Base-by-base conservation (phyloP, 2,888 invertebrate species). In the Rhingia campestris region DNA sequence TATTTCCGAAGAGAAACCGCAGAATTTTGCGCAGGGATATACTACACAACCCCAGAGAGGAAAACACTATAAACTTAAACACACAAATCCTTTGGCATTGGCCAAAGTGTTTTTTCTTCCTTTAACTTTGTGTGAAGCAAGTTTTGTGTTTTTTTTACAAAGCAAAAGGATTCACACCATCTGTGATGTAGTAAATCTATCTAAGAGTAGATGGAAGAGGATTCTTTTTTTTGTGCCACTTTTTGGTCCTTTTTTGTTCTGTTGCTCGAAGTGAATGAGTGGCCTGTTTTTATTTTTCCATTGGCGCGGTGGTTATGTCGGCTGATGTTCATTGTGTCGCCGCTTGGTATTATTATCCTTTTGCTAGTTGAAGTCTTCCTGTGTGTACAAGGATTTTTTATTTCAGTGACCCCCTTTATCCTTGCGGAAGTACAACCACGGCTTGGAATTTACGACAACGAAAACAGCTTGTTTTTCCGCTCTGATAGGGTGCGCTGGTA, bases 111-210 rank as follows among this genome's bases (percentile, higher is more conserved):
- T 66, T 74, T 75, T 56, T 76, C 58, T 76, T 66, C 6, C 39
- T 64, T 81, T 53, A 66, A 56, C 51, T 73, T 69, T 63, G 14
- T n/a, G 3, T 51, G n/a, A 4, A 7, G 4, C 22, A 22, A 22
- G 22, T 22, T 41, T 47, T 53, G 33, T 47, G 4, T 12, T 39
- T 35, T 37, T 73, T 63, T 7, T 14, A 10, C 39, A 41, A 59
- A 69, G 72, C 72, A 77, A 73, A 61, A 74, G 66, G 66, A 72
- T 84, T 84, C 84, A 80, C 84, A 80, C 75, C 80, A 84, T 84
- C 75, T 80, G 80, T 54, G 70, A 70, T 69, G 66, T 72, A 80
- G 63, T 84, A 84, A 74, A 84, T 80, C 80, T 80, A 80, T 80
- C 74, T 75, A 56, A 70, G 74, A 70, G 63, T 63, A 39, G 51